Conservation (phyloP, 1,140 invertebrate genomes). For the Parasteatoda tepidariorum region DNA sequence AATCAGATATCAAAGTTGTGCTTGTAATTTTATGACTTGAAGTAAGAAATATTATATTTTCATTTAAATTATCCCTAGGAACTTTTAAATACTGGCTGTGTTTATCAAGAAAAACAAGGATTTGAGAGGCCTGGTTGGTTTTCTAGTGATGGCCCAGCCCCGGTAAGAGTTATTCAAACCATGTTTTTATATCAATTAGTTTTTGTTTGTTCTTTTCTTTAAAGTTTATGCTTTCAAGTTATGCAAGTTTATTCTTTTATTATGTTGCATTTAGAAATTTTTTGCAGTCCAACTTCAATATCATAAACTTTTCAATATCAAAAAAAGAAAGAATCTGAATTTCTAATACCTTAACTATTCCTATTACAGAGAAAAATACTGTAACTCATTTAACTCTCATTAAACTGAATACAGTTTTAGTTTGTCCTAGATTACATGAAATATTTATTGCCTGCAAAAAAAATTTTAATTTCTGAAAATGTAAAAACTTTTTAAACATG, state of each 20-base stretch:
- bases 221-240: not conserved
- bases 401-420: no score
- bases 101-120: conserved; percentile 87
- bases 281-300: not conserved
- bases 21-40: no score
- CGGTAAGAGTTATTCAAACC: conserved; percentile 67
- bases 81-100: conserved; percentile 78
- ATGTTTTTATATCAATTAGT: not conserved
- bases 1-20: no score
- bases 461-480: no score
- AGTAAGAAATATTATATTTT: not conserved
- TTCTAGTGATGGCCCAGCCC: conserved; percentile 70
- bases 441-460: no score
- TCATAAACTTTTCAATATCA: no score
- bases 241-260: not conserved
- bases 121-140: conserved; percentile 88
- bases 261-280: not conserved
- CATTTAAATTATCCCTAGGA: conserved; percentile 68
- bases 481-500: no score
- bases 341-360: no score
- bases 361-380: no score
- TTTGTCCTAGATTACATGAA: no score
- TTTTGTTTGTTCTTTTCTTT: not conserved
- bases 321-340: no score
- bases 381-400: no score